Evolutionary conservation across 2,113 vertebrate genomes (phyloP), one percentile per base, ranked within the genome.

Genomic region (Chloropsis cyanopogon): DNA sequence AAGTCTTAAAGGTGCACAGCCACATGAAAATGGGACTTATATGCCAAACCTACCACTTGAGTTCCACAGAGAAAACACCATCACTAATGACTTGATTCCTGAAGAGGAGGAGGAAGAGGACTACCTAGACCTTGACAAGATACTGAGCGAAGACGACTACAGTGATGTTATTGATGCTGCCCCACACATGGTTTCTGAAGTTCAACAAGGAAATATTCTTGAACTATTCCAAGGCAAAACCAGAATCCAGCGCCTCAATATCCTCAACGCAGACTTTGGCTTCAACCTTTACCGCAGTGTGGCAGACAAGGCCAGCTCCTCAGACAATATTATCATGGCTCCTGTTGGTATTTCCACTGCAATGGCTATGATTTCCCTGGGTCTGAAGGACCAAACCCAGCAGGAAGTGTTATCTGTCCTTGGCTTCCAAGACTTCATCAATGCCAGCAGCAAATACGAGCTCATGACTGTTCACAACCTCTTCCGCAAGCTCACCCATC

Each of bases 321-420:
- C 95, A 0, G 98, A 99, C 50, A 99, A 99, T 44, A 98, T 99
- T 75, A 97, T 99, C 91, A 97, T 99, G 37, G 99, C 99, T 20
- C 99, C 99, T 0, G 98, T 98, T 29, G 99, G 99, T 33, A 99
- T 99, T 94, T 99, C 99, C 49, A 98, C 98, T 2, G 99, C 99
- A 28, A 98, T 99, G 99, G 99, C 98, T 39, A 99, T 99, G 99
- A 97, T 99, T 92, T 98, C 99, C 60, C 94, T 99, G 52, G 99
- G 98, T 12, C 97, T 98, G 10, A 98, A 97, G 46, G 97, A 97
- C 5, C 90, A 95, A 35, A 98, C 98, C 13, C 98, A 98, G 4
- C 92, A 98, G 24, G 98, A 99, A 94, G 98, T 99, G 39, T 98
- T 98, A 86, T 94, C 97, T 8, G 94, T 97, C 42, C 90, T 99